Evolutionary conservation across 2,888 invertebrate species (phyloP), one percentile per base, ranked within the genome.

Genomic region (Scaptomyza cyrtandrae): DNA sequence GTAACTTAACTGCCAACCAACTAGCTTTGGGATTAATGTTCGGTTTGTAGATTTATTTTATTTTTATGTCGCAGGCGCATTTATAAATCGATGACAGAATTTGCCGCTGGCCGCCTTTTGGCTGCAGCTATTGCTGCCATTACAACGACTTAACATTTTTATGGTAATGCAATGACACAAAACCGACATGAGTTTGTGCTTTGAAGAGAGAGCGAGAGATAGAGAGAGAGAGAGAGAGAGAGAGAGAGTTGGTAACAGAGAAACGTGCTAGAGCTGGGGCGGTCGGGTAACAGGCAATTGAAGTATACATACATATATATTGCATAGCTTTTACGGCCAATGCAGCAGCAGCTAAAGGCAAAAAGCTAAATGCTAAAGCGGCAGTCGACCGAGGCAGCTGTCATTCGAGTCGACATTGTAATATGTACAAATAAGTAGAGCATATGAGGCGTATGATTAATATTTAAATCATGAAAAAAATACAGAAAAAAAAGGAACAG

Each of bases 381-480:
- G 48, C 35, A 7, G 39, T 39, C 33, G 35, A 27, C 63, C 6
- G 33, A 54, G 59, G 45, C 64, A 61, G 72, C 68, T 78, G 78
- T 75, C 78, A 78, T 72, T 61, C 50, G 62, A 65, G 75, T 68
- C 69, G 72, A 75, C 79, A 78, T 75, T 79, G 78, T 78, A 78
- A 79, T 78, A 79, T 79, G 79, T 75, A 78, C 68, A 71, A 78
- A 79, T 78, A 78, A 78, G 80, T 78, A 76, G 78, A 79, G 76
- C 80, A 78, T 78, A 79, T 79, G 78, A 71, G 80, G 80, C 78
- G 78, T 76, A 78, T 78, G 78, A 78, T 78, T 78, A 78, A 78
- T 79, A 78, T 78, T 79, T 76, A 75, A 78, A 75, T 78, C 68
- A 71, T 69, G 69, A 67, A 57, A 64, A 64, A 49, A 58, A 39